Conservation (phyloP, 1,140 invertebrate genomes). For the Pomacea maculata region DNA sequence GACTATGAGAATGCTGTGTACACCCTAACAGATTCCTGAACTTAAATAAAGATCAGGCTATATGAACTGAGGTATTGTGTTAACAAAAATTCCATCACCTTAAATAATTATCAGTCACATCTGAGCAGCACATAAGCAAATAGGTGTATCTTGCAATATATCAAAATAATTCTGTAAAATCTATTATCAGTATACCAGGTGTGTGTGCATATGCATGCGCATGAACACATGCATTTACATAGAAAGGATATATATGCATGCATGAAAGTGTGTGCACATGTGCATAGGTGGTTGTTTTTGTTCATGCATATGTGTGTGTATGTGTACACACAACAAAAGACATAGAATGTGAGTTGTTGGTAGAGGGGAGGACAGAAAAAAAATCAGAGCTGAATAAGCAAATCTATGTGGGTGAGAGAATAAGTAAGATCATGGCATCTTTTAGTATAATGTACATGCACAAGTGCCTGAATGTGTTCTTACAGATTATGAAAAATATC, state of each 20-base stretch:
- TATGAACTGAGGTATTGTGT: no score
- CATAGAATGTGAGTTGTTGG: background rate
- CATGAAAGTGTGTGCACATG: background rate
- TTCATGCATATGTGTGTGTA: background rate
- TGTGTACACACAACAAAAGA: background rate
- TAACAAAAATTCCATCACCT: no score
- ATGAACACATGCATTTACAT: background rate
- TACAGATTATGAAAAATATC: background rate
- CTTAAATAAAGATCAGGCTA: no score
- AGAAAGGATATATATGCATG: background rate
- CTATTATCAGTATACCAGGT: background rate
- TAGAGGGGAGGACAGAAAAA: background rate
- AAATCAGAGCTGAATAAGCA: background rate
- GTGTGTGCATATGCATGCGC: constrained; percentile 2
- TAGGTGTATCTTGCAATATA: background rate
- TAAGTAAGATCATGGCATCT: background rate
- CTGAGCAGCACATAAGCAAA: background rate
- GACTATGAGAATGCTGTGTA: no score
- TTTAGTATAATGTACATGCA: background rate
- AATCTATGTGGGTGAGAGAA: background rate
- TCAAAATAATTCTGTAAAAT: background rate
- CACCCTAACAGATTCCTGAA: no score
- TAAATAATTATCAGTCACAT: no score
- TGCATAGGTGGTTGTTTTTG: background rate
- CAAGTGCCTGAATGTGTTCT: background rate